Percentiles rank a stretch among this genome's conserved stretches.
Conservation (phyloP, 2,113 vertebrate genomes). For the Esox niger region DNA sequence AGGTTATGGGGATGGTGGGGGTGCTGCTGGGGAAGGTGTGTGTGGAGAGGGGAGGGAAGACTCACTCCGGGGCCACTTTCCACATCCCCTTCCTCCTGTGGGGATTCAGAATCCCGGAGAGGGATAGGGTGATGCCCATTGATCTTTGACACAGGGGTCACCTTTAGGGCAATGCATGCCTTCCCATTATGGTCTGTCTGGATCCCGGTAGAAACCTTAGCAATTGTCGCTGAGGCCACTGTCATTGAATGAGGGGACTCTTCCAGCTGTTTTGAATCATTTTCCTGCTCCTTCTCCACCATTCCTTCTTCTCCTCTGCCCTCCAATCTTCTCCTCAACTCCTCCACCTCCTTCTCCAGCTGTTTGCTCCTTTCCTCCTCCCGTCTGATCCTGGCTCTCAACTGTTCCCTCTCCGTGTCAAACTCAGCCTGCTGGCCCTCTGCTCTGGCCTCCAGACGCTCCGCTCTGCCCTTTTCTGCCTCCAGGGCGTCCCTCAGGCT, state of each 20-base stretch:
- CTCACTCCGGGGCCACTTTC: conserved; percentile 69
- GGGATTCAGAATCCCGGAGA: conserved; percentile 53
- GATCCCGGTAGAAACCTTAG: conserved; percentile 66
- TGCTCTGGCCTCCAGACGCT: conserved; percentile 82
- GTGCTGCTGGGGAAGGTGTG: conserved; percentile 57
- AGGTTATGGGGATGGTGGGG: conserved; percentile 60
- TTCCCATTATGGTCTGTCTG: conserved; percentile 80
- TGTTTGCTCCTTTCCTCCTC: conserved; percentile 84
- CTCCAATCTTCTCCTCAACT: conserved; percentile 73
- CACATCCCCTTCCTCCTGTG: conserved; percentile 42
- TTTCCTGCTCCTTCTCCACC: conserved; percentile 35
- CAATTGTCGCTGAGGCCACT: conserved; percentile 43
- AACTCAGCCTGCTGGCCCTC: conserved; percentile 88
- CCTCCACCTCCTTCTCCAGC: conserved; percentile 83
- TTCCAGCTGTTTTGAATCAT: conserved; percentile 37
- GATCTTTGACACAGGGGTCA: conserved; percentile 67
- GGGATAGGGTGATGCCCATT: conserved; percentile 75
- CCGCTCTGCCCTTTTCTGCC: conserved; percentile 73
- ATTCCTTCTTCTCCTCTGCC: conserved; percentile 39
- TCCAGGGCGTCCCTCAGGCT: conserved; percentile 78
- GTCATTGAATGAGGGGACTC: conserved; percentile 31
- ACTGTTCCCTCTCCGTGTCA: conserved; percentile 84
- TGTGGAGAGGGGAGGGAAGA: conserved; percentile 61
- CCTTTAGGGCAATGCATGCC: conserved; percentile 38
- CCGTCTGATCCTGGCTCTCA: conserved; percentile 80